Conservation (phyloP, 2,113 vertebrate genomes). For the Caretta caretta region DNA sequence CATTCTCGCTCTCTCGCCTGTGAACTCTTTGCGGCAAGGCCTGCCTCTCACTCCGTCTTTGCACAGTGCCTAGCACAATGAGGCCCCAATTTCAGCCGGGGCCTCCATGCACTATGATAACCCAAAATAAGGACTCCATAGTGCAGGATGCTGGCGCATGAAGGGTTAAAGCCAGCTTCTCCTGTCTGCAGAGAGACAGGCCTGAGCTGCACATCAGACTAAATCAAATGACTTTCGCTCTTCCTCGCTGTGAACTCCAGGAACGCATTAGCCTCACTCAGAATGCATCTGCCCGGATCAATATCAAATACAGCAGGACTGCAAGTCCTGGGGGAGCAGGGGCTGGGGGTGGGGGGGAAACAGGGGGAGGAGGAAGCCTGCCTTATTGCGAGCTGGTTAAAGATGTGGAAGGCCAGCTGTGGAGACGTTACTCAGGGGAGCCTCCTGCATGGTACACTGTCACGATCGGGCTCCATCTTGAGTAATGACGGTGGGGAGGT, state of each 20-base stretch:
- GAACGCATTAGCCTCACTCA: conserved; percentile 1
- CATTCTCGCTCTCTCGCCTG: not conserved
- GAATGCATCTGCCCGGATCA: not conserved
- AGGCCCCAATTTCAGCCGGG: not conserved
- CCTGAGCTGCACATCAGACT: not conserved
- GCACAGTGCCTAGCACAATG: not conserved
- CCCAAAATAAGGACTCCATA: not conserved
- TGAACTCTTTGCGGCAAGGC: not conserved
- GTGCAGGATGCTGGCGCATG: not conserved
- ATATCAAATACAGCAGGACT: not conserved
- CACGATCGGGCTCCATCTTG: not conserved
- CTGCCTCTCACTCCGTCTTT: not conserved
- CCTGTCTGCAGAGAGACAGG: not conserved
- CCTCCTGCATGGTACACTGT: not conserved
- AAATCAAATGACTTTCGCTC: not conserved
- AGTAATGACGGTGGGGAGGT: not conserved
- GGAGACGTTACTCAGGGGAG: not conserved
- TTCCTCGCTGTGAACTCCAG: not conserved
- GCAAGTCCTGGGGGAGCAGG: not conserved
- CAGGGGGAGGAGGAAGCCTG: not conserved
- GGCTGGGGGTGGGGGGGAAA: too few relatives aligned
- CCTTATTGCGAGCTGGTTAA: not conserved
- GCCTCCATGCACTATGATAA: not conserved
- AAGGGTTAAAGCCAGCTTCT: conserved; percentile 5
- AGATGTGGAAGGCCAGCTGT: not conserved